These are phyloP conservation scores for Tipula confusa DNA, from an alignment of 2,888 invertebrate genomes.

Conservation along the genomic window DNA sequence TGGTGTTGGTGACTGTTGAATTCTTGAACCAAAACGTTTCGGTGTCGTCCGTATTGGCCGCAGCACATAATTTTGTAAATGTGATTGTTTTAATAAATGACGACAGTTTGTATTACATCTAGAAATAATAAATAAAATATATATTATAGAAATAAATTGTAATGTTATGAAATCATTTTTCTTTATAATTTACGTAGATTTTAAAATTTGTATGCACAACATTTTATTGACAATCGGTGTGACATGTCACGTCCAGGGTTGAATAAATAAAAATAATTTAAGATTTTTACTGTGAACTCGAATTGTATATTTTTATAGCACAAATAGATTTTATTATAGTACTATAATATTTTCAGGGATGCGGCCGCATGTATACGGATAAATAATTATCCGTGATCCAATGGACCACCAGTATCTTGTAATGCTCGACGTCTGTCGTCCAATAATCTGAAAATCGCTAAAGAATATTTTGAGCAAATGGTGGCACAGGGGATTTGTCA, in stretches of 20 bases:
- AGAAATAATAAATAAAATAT: background rate
- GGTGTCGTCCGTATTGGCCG: background rate
- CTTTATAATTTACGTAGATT: background rate
- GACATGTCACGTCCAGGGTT: background rate
- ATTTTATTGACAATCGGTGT: background rate
- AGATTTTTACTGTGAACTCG: no score
- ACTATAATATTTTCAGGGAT: no score
- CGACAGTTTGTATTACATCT: background rate
- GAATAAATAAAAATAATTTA: no score
- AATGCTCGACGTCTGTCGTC: no score
- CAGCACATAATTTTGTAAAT: background rate
- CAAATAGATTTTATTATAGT: no score
- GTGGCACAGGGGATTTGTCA: no score
- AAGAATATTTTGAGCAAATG: no score
- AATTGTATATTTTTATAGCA: no score
- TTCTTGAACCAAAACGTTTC: background rate
- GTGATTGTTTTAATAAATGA: background rate
- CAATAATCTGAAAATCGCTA: no score
- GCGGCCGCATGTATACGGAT: no score
- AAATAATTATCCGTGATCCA: no score
- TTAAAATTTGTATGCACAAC: slow-evolving; percentile 20
- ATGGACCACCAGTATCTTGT: no score
- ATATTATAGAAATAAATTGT: background rate
- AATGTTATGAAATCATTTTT: background rate
- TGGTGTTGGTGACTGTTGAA: slow-evolving; percentile 31